phyloP scores from a whole-genome alignment of 2,797 vertebrate genomes.

The Pangasius macronema region DNA sequence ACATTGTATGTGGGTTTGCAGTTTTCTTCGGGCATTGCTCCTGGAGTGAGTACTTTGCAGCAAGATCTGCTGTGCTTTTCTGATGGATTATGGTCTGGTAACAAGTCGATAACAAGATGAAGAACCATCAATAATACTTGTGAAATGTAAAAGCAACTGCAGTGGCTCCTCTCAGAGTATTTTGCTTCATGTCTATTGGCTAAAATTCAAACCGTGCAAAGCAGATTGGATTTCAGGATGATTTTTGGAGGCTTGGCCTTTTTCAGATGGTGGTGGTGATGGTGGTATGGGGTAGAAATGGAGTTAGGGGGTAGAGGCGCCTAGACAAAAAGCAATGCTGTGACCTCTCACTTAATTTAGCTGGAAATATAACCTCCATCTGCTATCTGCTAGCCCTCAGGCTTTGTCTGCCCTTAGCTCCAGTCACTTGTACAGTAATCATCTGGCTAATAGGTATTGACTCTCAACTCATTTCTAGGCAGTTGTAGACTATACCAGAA shows the following conservation, averaged over 20 bases:
- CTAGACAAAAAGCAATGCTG: slow-evolving; percentile 1
- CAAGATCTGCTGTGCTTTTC: background rate
- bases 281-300: background rate
- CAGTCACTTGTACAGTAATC: slow-evolving; percentile 37
- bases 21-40: background rate
- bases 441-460: slow-evolving; percentile 45
- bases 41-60: background rate
- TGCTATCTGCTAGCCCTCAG: slow-evolving; percentile 25
- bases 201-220: slow-evolving; percentile 13
- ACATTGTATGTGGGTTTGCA: background rate
- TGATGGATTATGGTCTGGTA: slow-evolving; percentile 22
- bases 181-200: background rate
- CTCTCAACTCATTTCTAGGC: slow-evolving; percentile 34
- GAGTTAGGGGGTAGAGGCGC: background rate
- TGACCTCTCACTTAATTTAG: slow-evolving; percentile 16
- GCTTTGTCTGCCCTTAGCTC: slow-evolving; percentile 39
- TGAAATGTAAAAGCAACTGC: slow-evolving; percentile 17
- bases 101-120: slow-evolving; percentile 19
- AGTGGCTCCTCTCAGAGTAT: background rate
- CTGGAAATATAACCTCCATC: slow-evolving; percentile 19
- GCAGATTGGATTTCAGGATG: slow-evolving; percentile 10
- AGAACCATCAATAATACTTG: slow-evolving; percentile 22
- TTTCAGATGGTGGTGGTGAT: background rate
- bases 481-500: slow-evolving; percentile 6
- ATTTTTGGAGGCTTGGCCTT: slow-evolving; percentile 9